Percentiles rank a stretch among this genome's conserved stretches.
Conservation (phyloP, 2,113 vertebrate genomes). For the Eublepharis macularius region DNA sequence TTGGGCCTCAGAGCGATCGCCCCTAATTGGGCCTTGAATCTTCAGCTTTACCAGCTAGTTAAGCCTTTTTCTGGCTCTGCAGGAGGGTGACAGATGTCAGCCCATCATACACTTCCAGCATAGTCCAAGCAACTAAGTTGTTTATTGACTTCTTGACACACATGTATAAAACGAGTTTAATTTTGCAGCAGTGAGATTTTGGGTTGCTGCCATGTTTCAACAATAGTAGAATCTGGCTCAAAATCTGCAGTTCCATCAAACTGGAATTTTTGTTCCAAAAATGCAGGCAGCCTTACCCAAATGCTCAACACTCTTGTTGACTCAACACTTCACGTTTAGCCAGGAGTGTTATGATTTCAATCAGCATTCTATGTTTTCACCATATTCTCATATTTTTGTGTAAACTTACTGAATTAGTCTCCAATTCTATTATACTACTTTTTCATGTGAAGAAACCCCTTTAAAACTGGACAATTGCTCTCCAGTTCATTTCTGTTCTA, state of each 20-base stretch:
- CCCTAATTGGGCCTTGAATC: not conserved
- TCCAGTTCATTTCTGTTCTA: not conserved
- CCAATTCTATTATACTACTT: not conserved
- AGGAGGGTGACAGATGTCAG: constrained; percentile 25
- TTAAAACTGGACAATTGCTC: not conserved
- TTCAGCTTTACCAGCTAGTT: not conserved
- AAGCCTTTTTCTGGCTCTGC: constrained; percentile 6
- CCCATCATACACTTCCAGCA: constrained; percentile 2
- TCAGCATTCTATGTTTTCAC: not conserved
- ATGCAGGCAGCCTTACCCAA: not conserved
- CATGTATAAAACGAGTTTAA: constrained; percentile 27
- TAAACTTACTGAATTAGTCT: not conserved
- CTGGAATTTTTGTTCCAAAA: not conserved
- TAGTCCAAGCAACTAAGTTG: constrained; percentile 11
- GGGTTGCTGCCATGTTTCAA: not conserved
- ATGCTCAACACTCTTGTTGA: not conserved
- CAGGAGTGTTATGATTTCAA: not conserved
- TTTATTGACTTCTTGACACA: constrained; percentile 21
- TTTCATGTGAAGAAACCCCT: not conserved
- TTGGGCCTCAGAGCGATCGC: not conserved
- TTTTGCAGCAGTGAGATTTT: constrained; percentile 9
- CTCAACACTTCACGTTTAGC: not conserved
- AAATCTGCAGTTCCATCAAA: not conserved
- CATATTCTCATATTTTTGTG: not conserved
- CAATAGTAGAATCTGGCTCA: not conserved